Evolutionary conservation across 2,888 invertebrate species (phyloP).

Genomic region (Macaria notata): DNA sequence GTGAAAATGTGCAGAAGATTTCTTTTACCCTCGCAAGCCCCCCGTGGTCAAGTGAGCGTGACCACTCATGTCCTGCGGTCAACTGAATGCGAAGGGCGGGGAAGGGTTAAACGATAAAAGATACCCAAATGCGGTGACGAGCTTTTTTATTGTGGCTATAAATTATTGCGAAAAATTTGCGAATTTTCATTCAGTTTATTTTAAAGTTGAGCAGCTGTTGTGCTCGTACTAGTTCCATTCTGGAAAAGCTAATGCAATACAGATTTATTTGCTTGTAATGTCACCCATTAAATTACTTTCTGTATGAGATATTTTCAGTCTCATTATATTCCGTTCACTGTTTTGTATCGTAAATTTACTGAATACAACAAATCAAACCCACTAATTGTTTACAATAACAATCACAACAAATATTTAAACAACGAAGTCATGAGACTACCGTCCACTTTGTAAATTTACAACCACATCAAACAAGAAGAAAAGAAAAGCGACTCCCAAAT

Average conservation of each 20-base stretch:
- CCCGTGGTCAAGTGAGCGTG: conserved; percentile 8
- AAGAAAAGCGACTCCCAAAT: neutral
- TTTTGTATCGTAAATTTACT: conserved; percentile 32
- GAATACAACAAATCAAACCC: neutral
- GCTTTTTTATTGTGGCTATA: no score
- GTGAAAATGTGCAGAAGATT: no score
- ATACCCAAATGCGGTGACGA: no score
- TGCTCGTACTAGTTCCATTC: no score
- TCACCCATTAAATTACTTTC: no score
- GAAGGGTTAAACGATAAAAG: neutral
- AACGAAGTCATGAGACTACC: neutral
- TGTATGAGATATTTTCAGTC: no score
- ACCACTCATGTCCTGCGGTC: conserved; percentile 40
- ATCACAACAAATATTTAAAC: conserved; percentile 8
- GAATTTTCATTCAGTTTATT: no score
- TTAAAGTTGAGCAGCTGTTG: no score
- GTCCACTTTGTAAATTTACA: conserved; percentile 8
- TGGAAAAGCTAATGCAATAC: no score
- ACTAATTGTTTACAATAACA: conserved; percentile 1
- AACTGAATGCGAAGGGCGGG: conserved; percentile 5
- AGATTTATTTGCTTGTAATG: no score
- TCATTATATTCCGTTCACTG: no score
- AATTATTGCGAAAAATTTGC: no score
- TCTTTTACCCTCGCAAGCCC: neutral
- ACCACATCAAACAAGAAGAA: conserved; percentile 1